Percentiles rank a stretch among this genome's conserved stretches.
Conservation (phyloP, 1,140 invertebrate genomes). For the Drosophila repletoides region DNA sequence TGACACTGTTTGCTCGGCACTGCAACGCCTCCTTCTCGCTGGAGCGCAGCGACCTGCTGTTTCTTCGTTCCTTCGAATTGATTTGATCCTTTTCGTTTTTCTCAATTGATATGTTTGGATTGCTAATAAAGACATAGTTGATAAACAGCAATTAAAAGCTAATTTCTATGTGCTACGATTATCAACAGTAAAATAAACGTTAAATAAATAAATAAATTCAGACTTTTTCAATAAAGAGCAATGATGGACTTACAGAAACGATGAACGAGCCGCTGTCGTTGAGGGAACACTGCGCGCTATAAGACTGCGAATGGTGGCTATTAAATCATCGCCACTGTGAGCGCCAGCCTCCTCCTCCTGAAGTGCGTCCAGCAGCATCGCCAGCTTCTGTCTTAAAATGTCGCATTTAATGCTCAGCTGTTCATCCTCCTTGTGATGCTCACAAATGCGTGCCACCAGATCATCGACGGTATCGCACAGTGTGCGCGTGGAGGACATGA, state of each 20-base stretch:
- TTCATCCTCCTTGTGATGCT: slow-evolving; percentile 85
- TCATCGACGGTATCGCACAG: slow-evolving; percentile 92
- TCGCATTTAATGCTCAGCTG: slow-evolving; percentile 88
- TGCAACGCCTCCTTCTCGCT: slow-evolving; percentile 84
- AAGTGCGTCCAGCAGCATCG: slow-evolving; percentile 88
- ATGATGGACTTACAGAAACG: slow-evolving; percentile 57
- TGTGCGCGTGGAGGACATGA: slow-evolving; percentile 90
- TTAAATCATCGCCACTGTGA: slow-evolving; percentile 71
- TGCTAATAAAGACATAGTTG: slow-evolving; percentile 39
- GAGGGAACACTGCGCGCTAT: slow-evolving; percentile 55
- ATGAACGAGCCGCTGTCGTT: slow-evolving; percentile 32
- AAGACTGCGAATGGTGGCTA: slow-evolving; percentile 70
- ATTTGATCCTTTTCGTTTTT: slow-evolving; percentile 81
- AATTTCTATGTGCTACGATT: no score
- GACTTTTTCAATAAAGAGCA: neutral
- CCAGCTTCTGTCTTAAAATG: slow-evolving; percentile 90
- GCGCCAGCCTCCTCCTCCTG: slow-evolving; percentile 85
- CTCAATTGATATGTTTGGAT: slow-evolving; percentile 76
- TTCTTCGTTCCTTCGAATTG: slow-evolving; percentile 74
- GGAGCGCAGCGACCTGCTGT: slow-evolving; percentile 67
- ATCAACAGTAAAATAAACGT: no score
- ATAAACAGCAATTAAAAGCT: neutral
- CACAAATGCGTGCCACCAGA: slow-evolving; percentile 86
- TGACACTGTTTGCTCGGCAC: slow-evolving; percentile 90
- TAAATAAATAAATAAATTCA: no score